phyloP scores from a whole-genome alignment of 2,113 vertebrate species.

The Oceanites oceanicus region DNA sequence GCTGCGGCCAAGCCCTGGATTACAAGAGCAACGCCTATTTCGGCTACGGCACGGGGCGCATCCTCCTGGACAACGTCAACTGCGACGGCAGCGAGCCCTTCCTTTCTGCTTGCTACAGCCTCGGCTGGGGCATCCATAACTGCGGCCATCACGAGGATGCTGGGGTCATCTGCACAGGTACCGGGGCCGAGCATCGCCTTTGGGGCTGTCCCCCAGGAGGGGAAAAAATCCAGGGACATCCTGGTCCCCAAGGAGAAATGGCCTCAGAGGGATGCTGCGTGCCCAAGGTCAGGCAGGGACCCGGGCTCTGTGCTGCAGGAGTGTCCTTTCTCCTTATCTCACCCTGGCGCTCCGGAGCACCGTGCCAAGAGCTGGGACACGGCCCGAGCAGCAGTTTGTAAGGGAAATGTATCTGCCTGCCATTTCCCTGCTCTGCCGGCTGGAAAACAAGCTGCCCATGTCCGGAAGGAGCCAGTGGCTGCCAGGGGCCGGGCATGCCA shows the following conservation, averaged over 20 bases:
- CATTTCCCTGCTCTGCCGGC: not conserved
- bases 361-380: fast-evolving
- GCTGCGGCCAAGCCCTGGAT: constrained; percentile 81
- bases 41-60: constrained; percentile 86
- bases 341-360: fast-evolving
- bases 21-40: constrained; percentile 88
- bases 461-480: not conserved
- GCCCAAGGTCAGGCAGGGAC: not conserved
- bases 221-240: fast-evolving
- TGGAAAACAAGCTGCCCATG: not conserved
- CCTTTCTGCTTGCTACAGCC: constrained; percentile 81
- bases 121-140: constrained; percentile 96
- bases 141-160: constrained; percentile 96
- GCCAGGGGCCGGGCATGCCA: fast-evolving
- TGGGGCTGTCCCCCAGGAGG: fast-evolving
- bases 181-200: not conserved
- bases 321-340: not conserved
- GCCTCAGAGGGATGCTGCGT: not conserved
- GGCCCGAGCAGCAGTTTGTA: not conserved
- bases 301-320: fast-evolving
- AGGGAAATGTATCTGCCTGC: not conserved
- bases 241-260: not conserved
- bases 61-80: constrained; percentile 92
- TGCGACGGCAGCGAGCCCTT: constrained; percentile 82
- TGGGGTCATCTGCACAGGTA: constrained; percentile 87